Evolutionary conservation across 2,888 invertebrate genomes (phyloP), one percentile per base, ranked within the genome.

Genomic region (Siphonodentalium dalli): DNA sequence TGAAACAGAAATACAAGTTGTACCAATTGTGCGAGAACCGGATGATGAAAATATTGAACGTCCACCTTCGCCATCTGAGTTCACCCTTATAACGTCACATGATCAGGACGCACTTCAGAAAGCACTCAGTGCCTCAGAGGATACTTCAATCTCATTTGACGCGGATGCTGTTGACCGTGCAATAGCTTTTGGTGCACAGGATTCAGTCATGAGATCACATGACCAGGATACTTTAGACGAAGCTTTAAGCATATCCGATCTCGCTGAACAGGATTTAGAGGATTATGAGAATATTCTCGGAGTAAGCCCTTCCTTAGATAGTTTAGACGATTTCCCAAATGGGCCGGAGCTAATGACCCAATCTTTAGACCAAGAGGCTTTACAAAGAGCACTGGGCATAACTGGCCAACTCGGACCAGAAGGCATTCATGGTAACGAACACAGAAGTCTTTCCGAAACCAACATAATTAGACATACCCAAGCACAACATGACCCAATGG

Each of bases 51-150:
- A n/a, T n/a, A n/a, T n/a, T n/a, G 75, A 74, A n/a, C 41, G 76
- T 20, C 78, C 78, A 15, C 77, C 76, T 33, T 79, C 79, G 4
- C 78, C 78, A 20, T 76, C 79, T 39, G 74, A 79, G 31, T 79
- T 72, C 46, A 78, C 78, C 5, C 64, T 79, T 27, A 66, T 79
- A 34, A 65, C 69, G 4, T 74, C 74, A 26, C 72, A 71, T 47
- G 74, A 75, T 44, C 72, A 74, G 55, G 74, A 74, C 28, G 69
- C 66, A 41, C 58, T 75, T 31, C 63, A 65, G 21, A 58, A 65
- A 48, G 62, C 65, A 9, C 58, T 75, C 18, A 67, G 59, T 13
- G 29, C n/a, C n/a, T n/a, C 60, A 24, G 43, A 54, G 18, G 35
- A 52, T 18, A 26, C 29, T 38, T 23, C 31, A 21, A 47, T n/a